Evolutionary conservation across 2,797 vertebrate species (phyloP).

Genomic region (Labeo calbasu): DNA sequence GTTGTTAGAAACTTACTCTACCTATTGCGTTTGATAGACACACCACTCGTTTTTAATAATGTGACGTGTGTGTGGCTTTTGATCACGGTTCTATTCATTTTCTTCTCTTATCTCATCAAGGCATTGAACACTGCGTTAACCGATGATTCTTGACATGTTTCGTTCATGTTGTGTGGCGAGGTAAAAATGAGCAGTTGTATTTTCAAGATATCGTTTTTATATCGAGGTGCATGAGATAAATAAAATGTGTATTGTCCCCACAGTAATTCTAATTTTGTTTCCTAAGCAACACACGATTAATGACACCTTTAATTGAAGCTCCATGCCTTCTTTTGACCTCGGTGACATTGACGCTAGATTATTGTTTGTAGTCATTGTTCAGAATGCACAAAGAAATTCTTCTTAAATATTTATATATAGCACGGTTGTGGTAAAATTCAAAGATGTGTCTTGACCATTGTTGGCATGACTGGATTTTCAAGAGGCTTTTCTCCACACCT

Average conservation of each 20-base stretch:
- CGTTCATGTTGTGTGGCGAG: neutral
- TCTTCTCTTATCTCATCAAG: neutral
- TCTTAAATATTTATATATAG: neutral
- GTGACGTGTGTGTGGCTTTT: conserved; percentile 6
- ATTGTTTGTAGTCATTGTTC: neutral
- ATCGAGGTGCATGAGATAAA: neutral
- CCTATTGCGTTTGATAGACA: neutral
- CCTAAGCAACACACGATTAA: neutral
- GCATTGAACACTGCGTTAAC: conserved; percentile 12
- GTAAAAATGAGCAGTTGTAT: neutral
- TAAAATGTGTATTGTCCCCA: neutral
- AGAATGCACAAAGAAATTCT: neutral
- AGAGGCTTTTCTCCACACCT: conserved; percentile 58
- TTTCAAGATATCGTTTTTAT: neutral
- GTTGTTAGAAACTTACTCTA: neutral
- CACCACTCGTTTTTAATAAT: neutral
- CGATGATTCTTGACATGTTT: neutral
- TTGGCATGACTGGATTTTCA: conserved; percentile 26
- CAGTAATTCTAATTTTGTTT: neutral
- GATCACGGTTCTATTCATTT: neutral
- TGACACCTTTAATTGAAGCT: neutral
- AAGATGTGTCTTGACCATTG: neutral
- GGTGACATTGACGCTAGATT: conserved; percentile 27
- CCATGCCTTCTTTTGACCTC: conserved; percentile 16
- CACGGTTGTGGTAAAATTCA: neutral